A percentile compares a stretch with the other conserved stretches of the same genome.
Conservation (phyloP, 2,888 invertebrate genomes). For the Drepana falcataria region DNA sequence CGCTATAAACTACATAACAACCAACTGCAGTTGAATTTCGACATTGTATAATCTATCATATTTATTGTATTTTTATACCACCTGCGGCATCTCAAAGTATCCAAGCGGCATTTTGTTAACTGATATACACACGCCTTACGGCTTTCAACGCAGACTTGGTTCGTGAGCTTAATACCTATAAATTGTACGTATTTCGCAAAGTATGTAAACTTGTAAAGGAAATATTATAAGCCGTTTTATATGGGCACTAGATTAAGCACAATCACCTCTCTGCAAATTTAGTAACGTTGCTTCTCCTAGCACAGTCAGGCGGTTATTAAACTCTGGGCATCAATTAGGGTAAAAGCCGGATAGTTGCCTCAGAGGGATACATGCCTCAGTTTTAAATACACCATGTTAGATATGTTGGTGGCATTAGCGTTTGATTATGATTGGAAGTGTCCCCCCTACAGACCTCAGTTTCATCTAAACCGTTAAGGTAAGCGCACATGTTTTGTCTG, state of each 20-base stretch:
- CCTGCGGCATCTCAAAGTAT: slow-evolving; percentile 1
- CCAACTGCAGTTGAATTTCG: slow-evolving; percentile 14
- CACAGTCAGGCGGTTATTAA: neutral
- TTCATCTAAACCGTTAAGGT: too few species aligned
- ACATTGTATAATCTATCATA: slow-evolving; percentile 8
- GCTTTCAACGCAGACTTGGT: neutral
- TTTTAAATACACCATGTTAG: too few species aligned
- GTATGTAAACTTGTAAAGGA: too few species aligned
- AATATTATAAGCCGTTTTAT: too few species aligned
- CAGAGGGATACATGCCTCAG: too few species aligned
- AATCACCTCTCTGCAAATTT: neutral
- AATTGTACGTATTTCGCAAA: too few species aligned
- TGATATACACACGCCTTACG: neutral
- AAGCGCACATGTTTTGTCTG: too few species aligned
- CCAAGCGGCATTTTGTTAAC: neutral
- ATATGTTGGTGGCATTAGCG: too few species aligned
- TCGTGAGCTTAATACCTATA: neutral
- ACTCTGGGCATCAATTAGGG: neutral
- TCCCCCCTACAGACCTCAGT: too few species aligned
- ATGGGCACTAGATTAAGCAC: too few species aligned
- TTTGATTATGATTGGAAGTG: too few species aligned
- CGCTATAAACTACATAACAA: slow-evolving; percentile 25
- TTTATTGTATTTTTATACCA: slow-evolving; percentile 1
- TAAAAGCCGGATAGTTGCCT: too few species aligned
- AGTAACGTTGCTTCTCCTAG: neutral